Evolutionary conservation across 2,113 vertebrate genomes (phyloP).

Genomic region (Salvelinus fontinalis): DNA sequence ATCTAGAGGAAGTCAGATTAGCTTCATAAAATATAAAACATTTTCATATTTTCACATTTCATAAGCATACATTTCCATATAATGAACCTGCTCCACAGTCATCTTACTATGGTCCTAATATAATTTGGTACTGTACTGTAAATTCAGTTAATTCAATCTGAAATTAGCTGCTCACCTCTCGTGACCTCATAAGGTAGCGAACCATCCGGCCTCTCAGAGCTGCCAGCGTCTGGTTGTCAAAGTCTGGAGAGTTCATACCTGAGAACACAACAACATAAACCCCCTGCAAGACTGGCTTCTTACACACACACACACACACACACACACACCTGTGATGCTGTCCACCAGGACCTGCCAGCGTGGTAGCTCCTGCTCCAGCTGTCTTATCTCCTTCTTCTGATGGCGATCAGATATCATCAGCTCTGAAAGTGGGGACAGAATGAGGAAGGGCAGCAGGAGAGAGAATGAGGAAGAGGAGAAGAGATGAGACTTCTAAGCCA

Average conservation of each 20-base stretch:
- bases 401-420: slow-evolving; percentile 90
- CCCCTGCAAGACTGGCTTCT: not conserved
- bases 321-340: slow-evolving; percentile 88
- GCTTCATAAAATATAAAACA: not conserved
- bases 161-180: slow-evolving; percentile 76
- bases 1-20: slow-evolving; percentile 72
- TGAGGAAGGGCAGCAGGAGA: too few relatives aligned
- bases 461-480: not conserved
- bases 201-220: slow-evolving; percentile 93
- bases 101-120: not conserved
- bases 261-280: slow-evolving; percentile 2
- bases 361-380: slow-evolving; percentile 91
- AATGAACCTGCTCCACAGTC: not conserved
- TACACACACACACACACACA: not conserved
- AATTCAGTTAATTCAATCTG: not conserved
- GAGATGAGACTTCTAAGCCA: not conserved
- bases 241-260: slow-evolving; percentile 96
- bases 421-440: slow-evolving; percentile 67
- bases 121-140: too few relatives aligned
- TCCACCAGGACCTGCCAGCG: slow-evolving; percentile 95
- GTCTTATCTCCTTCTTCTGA: slow-evolving; percentile 92
- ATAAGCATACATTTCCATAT: too few relatives aligned
- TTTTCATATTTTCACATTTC: too few relatives aligned
- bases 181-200: slow-evolving; percentile 92
- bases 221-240: slow-evolving; percentile 93